Conservation (phyloP, 37 sponge, comb jelly and placozoan genomes). For the Spongilla lacustris region DNA sequence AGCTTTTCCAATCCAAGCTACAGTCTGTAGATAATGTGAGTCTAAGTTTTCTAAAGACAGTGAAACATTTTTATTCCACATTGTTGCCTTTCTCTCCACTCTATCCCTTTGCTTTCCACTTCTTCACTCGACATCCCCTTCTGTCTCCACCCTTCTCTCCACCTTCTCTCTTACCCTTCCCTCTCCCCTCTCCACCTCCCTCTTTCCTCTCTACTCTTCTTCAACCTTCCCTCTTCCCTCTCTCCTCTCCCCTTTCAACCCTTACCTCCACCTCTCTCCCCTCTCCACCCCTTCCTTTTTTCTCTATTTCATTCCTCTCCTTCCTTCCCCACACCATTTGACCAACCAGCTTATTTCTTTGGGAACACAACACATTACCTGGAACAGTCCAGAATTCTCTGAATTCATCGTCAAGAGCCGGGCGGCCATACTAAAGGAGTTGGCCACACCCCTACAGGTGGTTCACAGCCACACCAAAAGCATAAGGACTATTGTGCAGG, state of each 20-base stretch:
- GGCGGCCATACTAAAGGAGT: conserved; percentile 27
- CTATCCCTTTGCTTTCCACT: too few species aligned
- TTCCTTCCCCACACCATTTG: not conserved
- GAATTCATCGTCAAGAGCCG: conserved; percentile 48
- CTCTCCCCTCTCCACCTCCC: too few species aligned
- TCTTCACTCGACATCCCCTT: too few species aligned
- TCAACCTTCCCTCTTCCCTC: not conserved
- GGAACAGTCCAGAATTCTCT: conserved; percentile 43
- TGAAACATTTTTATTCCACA: too few species aligned
- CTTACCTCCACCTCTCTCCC: not conserved
- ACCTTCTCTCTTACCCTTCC: not conserved
- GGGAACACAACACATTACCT: conserved; percentile 33
- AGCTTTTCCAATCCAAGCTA: conserved; percentile 69
- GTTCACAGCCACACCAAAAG: conserved; percentile 14
- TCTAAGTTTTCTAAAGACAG: not conserved
- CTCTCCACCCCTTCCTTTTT: not conserved
- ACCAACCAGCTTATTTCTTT: conserved; percentile 26
- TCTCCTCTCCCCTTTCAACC: not conserved
- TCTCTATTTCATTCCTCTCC: not conserved
- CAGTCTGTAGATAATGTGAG: conserved; percentile 48
- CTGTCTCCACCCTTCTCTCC: not conserved
- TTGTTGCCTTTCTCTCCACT: too few species aligned
- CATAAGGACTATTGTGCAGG: not conserved
- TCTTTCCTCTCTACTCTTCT: not conserved
- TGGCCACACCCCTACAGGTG: conserved; percentile 21